Percentiles rank a stretch among this genome's conserved stretches.
Conservation (phyloP, 2,113 vertebrate species). For the Falco punctatus region DNA sequence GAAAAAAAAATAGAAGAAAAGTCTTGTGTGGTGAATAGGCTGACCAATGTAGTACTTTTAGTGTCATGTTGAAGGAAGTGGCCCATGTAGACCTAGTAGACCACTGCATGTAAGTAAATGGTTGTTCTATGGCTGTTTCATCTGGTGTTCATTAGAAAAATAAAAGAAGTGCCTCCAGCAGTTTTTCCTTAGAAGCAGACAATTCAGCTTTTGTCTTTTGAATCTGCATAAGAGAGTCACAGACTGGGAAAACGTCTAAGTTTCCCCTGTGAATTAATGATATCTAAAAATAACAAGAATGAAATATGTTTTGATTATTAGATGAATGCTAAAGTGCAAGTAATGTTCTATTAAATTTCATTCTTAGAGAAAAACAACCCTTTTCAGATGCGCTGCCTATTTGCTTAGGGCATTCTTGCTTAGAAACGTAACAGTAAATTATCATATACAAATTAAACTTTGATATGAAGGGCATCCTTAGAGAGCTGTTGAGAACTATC, state of each 20-base stretch:
- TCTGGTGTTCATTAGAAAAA: slow-evolving; percentile 52
- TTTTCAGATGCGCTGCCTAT: slow-evolving; percentile 15
- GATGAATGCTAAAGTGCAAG: slow-evolving; percentile 16
- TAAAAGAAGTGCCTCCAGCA: slow-evolving; percentile 54
- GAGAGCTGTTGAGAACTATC: slow-evolving; percentile 12
- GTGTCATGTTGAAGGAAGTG: not conserved
- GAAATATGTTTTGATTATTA: slow-evolving; percentile 43
- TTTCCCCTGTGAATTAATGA: slow-evolving; percentile 43
- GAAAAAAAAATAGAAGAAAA: not conserved
- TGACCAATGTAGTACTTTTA: not conserved
- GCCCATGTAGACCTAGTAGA: not conserved
- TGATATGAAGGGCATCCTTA: slow-evolving; percentile 9
- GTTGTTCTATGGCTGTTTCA: slow-evolving; percentile 42
- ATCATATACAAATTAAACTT: slow-evolving; percentile 57
- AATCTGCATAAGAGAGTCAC: slow-evolving; percentile 2
- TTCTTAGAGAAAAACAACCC: not conserved
- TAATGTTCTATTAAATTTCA: not conserved
- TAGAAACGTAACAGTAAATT: slow-evolving; percentile 4
- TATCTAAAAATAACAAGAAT: slow-evolving; percentile 50
- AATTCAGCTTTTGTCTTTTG: slow-evolving; percentile 56
- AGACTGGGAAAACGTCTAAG: slow-evolving; percentile 10
- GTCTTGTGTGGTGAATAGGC: not conserved
- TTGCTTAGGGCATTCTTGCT: slow-evolving; percentile 24
- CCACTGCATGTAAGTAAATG: slow-evolving; percentile 22
- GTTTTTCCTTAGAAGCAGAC: slow-evolving; percentile 45